Evolutionary conservation across 2,888 invertebrate genomes (phyloP).

Genomic region (Drosophila neotestacea): DNA sequence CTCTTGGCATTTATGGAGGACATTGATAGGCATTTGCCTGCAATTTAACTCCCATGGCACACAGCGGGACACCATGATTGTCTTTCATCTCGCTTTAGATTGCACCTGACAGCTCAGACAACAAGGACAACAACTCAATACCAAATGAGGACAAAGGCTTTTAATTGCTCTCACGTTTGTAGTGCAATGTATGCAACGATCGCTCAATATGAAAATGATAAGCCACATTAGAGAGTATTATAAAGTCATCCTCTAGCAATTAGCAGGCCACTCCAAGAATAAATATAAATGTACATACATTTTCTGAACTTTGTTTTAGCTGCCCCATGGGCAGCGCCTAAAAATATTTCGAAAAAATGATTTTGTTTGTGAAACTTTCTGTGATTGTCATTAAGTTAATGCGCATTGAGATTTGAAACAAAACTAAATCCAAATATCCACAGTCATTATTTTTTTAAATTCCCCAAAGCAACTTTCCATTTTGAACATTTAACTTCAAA

Average conservation of each 20-base stretch:
- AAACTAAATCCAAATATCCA: constrained; percentile 16
- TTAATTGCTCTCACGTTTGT: constrained; percentile 52
- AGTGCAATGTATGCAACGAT: constrained; percentile 8
- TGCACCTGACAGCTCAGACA: constrained; percentile 68
- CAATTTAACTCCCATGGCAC: constrained; percentile 20
- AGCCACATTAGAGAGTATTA: constrained; percentile 16
- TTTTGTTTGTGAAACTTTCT: constrained; percentile 29
- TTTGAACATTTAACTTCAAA: constrained; percentile 6
- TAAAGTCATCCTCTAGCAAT: not conserved
- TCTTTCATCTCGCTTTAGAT: constrained; percentile 15
- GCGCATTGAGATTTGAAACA: constrained; percentile 18
- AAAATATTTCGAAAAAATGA: not conserved
- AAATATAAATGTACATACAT: constrained; percentile 8
- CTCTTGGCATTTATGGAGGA: constrained; percentile 34
- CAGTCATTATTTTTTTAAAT: not conserved
- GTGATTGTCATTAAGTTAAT: constrained; percentile 47
- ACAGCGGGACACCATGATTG: constrained; percentile 33
- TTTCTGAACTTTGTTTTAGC: constrained; percentile 8
- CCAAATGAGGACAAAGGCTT: constrained; percentile 45
- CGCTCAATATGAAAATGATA: constrained; percentile 33
- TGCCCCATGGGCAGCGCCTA: constrained; percentile 13
- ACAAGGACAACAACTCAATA: constrained; percentile 59
- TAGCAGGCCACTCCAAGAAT: not conserved
- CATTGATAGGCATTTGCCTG: constrained; percentile 52
- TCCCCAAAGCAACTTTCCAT: constrained; percentile 5